Conservation (phyloP, 1,140 invertebrate species). For the Papilio helenus region DNA sequence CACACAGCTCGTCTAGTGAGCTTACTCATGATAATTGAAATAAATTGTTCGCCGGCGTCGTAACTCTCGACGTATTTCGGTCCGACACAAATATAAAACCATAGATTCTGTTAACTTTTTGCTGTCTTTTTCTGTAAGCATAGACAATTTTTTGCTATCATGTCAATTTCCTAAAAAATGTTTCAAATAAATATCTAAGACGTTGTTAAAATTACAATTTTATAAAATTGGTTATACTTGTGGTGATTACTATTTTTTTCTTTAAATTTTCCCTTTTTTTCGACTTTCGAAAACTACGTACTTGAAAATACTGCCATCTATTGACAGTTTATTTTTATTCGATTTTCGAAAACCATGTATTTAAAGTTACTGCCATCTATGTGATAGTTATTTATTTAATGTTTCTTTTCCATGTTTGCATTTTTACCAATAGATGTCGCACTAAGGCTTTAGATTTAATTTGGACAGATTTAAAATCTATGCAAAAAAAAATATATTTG, state of each 20-base stretch:
- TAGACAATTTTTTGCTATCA: slow-evolving; percentile 45
- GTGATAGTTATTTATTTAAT: neutral
- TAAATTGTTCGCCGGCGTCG: slow-evolving; percentile 79
- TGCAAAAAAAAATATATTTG: neutral
- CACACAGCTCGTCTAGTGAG: slow-evolving; percentile 66
- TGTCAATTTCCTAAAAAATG: neutral
- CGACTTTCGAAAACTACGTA: neutral
- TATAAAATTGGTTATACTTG: neutral
- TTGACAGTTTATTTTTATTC: neutral
- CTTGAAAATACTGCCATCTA: neutral
- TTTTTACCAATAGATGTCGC: neutral
- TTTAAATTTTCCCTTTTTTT: neutral
- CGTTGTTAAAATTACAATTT: neutral
- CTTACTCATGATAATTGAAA: slow-evolving; percentile 80
- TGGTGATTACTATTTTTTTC: neutral
- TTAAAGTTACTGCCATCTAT: neutral
- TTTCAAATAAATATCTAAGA: neutral
- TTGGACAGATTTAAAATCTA: neutral
- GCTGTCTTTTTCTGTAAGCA: slow-evolving; percentile 44
- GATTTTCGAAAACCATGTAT: neutral
- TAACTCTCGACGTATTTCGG: slow-evolving; percentile 75
- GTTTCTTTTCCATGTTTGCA: neutral
- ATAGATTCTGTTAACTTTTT: slow-evolving; percentile 56
- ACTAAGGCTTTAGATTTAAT: neutral
- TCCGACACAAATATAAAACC: slow-evolving; percentile 74